These are phyloP conservation scores for Leptodactylus fallax DNA, from an alignment of 2,797 vertebrate species.

Conservation along the genomic window DNA sequence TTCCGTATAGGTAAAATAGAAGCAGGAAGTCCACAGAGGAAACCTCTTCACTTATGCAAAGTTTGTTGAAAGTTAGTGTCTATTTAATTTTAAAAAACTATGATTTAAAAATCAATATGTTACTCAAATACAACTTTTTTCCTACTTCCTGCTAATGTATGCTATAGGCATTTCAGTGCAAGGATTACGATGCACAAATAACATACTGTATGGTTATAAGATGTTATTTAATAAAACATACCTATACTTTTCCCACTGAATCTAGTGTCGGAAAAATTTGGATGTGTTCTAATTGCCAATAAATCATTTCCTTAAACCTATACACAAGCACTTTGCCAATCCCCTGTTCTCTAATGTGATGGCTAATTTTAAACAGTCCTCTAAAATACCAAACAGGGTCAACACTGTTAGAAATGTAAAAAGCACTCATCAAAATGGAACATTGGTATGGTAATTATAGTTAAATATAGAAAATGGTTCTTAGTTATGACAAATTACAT, in stretches of 20 bases:
- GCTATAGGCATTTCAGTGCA: background rate
- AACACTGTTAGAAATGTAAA: constrained; percentile 39
- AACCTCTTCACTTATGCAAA: no score
- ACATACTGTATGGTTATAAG: background rate
- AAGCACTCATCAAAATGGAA: constrained; percentile 18
- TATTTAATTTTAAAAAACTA: no score
- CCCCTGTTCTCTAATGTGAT: constrained; percentile 1
- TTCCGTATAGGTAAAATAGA: no score
- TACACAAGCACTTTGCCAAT: background rate
- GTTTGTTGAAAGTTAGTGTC: no score
- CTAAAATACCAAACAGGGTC: constrained; percentile 12
- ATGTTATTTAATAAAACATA: no score
- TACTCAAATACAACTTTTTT: no score
- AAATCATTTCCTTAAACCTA: background rate
- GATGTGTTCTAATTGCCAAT: background rate
- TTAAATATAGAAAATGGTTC: constrained; percentile 50
- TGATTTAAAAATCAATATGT: no score
- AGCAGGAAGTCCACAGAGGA: no score
- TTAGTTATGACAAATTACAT: constrained; percentile 41
- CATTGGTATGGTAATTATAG: constrained; percentile 40
- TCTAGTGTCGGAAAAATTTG: background rate
- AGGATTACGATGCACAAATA: background rate
- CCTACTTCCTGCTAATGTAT: no score
- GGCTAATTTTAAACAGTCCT: constrained; percentile 37
- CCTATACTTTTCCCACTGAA: background rate